Evolutionary conservation across 2,888 invertebrate species (phyloP).

Genomic region (Temnothorax rugatulus): DNA sequence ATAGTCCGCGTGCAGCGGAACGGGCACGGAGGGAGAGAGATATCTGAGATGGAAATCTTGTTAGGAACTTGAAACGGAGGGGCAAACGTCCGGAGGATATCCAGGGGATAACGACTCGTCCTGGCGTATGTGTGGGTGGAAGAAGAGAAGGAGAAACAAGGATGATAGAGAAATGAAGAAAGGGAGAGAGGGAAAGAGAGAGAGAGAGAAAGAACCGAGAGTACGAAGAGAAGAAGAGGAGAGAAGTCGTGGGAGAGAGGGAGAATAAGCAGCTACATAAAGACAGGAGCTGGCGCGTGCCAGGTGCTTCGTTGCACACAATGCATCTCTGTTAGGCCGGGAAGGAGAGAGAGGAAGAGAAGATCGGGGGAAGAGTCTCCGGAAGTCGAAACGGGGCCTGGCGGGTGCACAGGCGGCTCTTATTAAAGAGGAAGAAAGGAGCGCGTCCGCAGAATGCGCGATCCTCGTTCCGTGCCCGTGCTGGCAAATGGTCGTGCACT

Average conservation of each 20-base stretch:
- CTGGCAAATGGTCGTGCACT: slow-evolving; percentile 71
- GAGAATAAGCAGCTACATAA: slow-evolving; percentile 78
- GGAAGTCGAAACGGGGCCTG: slow-evolving; percentile 82
- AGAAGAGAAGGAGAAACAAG: slow-evolving; percentile 53
- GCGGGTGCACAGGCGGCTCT: slow-evolving; percentile 80
- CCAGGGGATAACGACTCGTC: slow-evolving; percentile 73
- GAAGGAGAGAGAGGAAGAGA: slow-evolving; percentile 47
- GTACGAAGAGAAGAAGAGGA: slow-evolving; percentile 49
- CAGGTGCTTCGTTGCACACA: slow-evolving; percentile 83
- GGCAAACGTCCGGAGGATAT: slow-evolving; percentile 76
- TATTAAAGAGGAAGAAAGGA: slow-evolving; percentile 79
- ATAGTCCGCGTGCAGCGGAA: slow-evolving; percentile 70
- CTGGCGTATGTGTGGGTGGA: slow-evolving; percentile 64
- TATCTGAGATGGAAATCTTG: slow-evolving; percentile 76
- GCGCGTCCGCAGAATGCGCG: slow-evolving; percentile 74
- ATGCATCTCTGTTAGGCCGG: slow-evolving; percentile 82
- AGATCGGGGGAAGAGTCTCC: slow-evolving; percentile 74
- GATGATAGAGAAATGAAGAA: slow-evolving; percentile 4
- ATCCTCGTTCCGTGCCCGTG: slow-evolving; percentile 67
- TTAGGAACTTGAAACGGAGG: slow-evolving; percentile 73
- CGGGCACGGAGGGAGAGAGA: slow-evolving; percentile 59
- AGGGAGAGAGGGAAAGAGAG: slow-evolving; percentile 76
- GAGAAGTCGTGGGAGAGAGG: slow-evolving; percentile 57
- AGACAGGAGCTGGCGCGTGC: slow-evolving; percentile 84
- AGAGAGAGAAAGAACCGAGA: slow-evolving; percentile 63